Percentiles rank a stretch among this genome's conserved stretches.
Conservation (phyloP, 2,113 vertebrate species). For the Xenopus laevis region DNA sequence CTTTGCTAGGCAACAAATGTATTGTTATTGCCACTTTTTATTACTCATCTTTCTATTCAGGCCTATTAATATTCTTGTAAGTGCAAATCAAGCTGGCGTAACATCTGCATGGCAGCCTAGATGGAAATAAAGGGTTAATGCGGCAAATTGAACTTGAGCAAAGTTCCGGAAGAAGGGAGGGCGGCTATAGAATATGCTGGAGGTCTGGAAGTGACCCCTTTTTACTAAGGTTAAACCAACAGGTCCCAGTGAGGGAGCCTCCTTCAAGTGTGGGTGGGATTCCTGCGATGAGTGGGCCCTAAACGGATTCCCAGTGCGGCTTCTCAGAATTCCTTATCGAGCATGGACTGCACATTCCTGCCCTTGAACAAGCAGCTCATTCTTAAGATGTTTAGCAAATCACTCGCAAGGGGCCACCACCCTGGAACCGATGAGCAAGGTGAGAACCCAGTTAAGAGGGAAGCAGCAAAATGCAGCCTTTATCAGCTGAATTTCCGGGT, state of each 20-base stretch:
- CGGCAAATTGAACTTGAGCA: conserved; percentile 29
- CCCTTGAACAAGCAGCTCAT: conserved; percentile 9
- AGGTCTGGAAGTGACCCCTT: conserved; percentile 26
- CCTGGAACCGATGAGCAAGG: too few species aligned
- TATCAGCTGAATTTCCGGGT: too few species aligned
- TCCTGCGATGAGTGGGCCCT: conserved; percentile 25
- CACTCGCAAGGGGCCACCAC: too few species aligned
- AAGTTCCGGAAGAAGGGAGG: background rate
- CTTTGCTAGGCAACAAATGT: too few species aligned
- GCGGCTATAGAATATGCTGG: conserved; percentile 1
- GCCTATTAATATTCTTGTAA: too few species aligned
- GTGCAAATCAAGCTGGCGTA: too few species aligned
- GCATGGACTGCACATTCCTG: conserved; percentile 9
- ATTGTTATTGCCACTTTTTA: too few species aligned
- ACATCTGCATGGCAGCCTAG: too few species aligned
- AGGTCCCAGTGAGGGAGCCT: conserved; percentile 22
- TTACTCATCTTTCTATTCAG: too few species aligned
- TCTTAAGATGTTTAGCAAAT: background rate
- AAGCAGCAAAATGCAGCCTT: too few species aligned
- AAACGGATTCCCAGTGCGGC: conserved; percentile 6
- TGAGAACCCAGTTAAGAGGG: too few species aligned
- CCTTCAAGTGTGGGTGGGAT: conserved; percentile 22
- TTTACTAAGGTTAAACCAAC: conserved; percentile 18
- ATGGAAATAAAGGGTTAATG: background rate
- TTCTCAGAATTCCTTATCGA: conserved; percentile 24